Conservation (phyloP, 2,888 invertebrate species). For the Agrotis exclamationis region DNA sequence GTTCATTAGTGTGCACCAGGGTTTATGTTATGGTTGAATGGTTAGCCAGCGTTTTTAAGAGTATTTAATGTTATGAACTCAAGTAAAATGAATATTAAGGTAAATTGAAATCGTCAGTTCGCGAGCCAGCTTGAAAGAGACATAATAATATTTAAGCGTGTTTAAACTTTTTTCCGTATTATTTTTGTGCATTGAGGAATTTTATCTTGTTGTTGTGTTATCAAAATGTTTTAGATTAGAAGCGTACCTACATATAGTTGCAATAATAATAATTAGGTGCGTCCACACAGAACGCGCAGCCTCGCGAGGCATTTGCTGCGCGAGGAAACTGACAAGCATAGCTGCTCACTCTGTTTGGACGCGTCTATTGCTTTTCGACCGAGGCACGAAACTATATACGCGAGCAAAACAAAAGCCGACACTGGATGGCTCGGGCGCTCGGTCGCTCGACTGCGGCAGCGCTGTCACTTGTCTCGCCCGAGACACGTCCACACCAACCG, state of each 20-base stretch:
- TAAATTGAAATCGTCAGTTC: slow-evolving; percentile 34
- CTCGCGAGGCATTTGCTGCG: too few species aligned
- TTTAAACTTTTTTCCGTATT: neutral
- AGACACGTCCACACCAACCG: too few species aligned
- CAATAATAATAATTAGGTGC: too few species aligned
- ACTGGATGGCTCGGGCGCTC: too few species aligned
- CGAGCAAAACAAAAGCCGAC: too few species aligned
- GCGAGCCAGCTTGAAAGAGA: slow-evolving; percentile 22
- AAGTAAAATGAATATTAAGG: slow-evolving; percentile 38
- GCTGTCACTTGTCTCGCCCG: too few species aligned
- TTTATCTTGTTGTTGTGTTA: neutral
- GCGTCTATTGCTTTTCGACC: too few species aligned
- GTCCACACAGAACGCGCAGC: too few species aligned
- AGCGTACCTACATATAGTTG: neutral
- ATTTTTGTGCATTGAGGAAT: slow-evolving; percentile 8
- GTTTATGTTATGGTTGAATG: slow-evolving; percentile 51
- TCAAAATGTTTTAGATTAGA: neutral
- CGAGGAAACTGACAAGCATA: too few species aligned
- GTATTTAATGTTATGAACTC: slow-evolving; percentile 40
- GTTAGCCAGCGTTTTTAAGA: slow-evolving; percentile 37
- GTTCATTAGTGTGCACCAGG: slow-evolving; percentile 63
- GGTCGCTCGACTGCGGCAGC: too few species aligned
- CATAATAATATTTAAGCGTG: slow-evolving; percentile 8
- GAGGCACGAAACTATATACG: too few species aligned
- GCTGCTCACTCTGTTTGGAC: too few species aligned